These are phyloP conservation scores for Neosilurus hyrtlii DNA, from an alignment of 2,797 vertebrate species.

Conservation along the genomic window DNA sequence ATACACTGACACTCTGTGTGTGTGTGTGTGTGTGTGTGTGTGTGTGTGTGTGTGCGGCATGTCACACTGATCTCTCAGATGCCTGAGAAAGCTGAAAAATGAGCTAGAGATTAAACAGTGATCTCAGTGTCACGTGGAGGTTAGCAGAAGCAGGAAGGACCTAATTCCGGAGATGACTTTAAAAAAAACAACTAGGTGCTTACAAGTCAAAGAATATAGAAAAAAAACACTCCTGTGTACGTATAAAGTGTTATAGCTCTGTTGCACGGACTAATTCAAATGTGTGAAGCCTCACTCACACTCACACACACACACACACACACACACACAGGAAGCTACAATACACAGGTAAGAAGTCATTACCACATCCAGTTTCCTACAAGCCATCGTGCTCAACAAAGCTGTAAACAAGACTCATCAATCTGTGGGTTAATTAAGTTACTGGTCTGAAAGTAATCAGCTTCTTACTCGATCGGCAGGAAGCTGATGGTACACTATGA, in stretches of 20 bases:
- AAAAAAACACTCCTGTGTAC: rapidly evolving
- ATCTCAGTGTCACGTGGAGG: background rate
- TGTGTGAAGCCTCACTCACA: background rate
- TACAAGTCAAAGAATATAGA: background rate
- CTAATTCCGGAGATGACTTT: slow-evolving; percentile 7
- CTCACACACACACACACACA: background rate
- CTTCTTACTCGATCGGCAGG: background rate
- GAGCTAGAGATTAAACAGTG: too few species aligned
- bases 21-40: background rate
- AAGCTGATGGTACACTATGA: background rate
- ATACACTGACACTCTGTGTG: background rate
- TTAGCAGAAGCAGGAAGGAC: background rate
- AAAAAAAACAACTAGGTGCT: background rate
- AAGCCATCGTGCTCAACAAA: background rate
- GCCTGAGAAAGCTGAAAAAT: background rate
- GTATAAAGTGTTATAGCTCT: background rate
- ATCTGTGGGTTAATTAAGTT: background rate
- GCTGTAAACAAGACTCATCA: background rate
- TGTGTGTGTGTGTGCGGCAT: background rate
- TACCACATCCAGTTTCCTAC: background rate
- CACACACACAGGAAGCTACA: slow-evolving; percentile 8
- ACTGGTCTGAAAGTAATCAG: background rate
- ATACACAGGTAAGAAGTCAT: background rate
- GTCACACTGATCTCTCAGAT: background rate
- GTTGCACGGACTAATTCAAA: slow-evolving; percentile 9